phyloP scores from a whole-genome alignment of 2,888 invertebrate genomes.

The Orthonevra nobilis region DNA sequence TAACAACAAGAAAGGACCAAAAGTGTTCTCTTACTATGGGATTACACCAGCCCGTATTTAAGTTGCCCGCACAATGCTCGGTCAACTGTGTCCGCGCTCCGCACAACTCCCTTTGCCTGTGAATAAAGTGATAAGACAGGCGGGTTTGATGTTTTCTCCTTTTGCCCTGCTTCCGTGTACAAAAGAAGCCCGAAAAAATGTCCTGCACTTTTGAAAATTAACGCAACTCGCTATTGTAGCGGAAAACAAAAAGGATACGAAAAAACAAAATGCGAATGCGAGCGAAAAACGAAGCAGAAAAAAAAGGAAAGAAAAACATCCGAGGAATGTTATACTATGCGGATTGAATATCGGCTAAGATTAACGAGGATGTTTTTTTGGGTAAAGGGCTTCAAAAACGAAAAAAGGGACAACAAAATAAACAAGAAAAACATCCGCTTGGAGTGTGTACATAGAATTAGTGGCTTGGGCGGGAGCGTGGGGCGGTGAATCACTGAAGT shows the following conservation, averaged over 20 bases:
- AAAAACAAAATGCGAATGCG: too few species aligned
- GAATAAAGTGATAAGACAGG: conserved; percentile 40
- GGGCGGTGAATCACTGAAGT: too few species aligned
- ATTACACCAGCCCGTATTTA: background rate
- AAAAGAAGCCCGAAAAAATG: conserved; percentile 22
- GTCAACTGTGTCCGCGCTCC: conserved; percentile 3
- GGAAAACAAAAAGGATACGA: conserved; percentile 1
- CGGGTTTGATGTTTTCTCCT: conserved; percentile 34
- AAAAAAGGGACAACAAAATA: conserved; percentile 22
- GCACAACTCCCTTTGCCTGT: background rate
- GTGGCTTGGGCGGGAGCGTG: background rate
- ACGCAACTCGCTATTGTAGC: conserved; percentile 28
- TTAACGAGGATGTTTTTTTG: conserved; percentile 42
- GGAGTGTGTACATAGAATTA: conserved; percentile 18
- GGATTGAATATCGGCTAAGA: conserved; percentile 43
- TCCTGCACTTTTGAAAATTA: conserved; percentile 16
- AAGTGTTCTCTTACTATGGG: conserved; percentile 6
- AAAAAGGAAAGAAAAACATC: background rate
- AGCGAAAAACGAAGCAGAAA: background rate
- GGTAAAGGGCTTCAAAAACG: background rate
- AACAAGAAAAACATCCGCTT: conserved; percentile 28
- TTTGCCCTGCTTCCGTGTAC: conserved; percentile 7
- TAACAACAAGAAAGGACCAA: conserved; percentile 40
- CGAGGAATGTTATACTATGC: conserved; percentile 38
- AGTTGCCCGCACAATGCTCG: conserved; percentile 10